A percentile compares a stretch with the other conserved stretches of the same genome.
Conservation (phyloP, 2,888 invertebrate genomes). For the Scaptomyza parva region DNA sequence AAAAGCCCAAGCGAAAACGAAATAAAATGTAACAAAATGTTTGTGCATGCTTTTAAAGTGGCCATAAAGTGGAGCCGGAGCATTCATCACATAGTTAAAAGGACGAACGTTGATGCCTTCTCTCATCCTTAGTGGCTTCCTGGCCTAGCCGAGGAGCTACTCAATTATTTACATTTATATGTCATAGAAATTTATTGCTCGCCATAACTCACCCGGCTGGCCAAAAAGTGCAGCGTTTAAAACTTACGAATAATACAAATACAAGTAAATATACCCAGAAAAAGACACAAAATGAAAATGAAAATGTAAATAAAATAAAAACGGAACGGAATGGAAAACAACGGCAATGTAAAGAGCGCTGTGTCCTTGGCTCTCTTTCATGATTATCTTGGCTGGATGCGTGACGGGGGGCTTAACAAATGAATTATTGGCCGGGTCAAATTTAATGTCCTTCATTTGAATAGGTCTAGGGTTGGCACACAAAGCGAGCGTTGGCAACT, state of each 20-base stretch:
- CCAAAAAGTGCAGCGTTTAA: slow-evolving; percentile 71
- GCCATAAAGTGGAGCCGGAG: slow-evolving; percentile 53
- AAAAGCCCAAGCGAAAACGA: background rate
- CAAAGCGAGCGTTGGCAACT: slow-evolving; percentile 5
- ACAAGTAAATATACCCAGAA: background rate
- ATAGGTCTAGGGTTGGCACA: slow-evolving; percentile 26
- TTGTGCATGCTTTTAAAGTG: slow-evolving; percentile 53
- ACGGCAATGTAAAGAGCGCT: slow-evolving; percentile 1
- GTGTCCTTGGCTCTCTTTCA: slow-evolving; percentile 43
- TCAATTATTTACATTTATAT: slow-evolving; percentile 83
- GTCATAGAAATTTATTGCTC: slow-evolving; percentile 82
- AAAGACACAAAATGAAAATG: slow-evolving; percentile 24
- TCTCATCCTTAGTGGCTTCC: slow-evolving; percentile 12
- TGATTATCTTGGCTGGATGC: slow-evolving; percentile 43
- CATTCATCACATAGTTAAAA: slow-evolving; percentile 65
- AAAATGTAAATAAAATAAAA: slow-evolving; percentile 36
- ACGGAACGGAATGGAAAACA: no score
- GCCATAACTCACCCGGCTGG: slow-evolving; percentile 74
- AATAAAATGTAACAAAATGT: slow-evolving; percentile 49
- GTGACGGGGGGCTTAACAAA: slow-evolving; percentile 60
- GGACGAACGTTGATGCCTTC: slow-evolving; percentile 36
- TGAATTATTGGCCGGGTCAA: slow-evolving; percentile 73
- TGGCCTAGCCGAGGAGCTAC: slow-evolving; percentile 52
- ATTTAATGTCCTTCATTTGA: slow-evolving; percentile 63
- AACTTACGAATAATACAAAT: slow-evolving; percentile 64